Percentiles rank a stretch among this genome's conserved stretches.
Conservation (phyloP, 1,140 invertebrate genomes). For the Pseudoatta argentina region DNA sequence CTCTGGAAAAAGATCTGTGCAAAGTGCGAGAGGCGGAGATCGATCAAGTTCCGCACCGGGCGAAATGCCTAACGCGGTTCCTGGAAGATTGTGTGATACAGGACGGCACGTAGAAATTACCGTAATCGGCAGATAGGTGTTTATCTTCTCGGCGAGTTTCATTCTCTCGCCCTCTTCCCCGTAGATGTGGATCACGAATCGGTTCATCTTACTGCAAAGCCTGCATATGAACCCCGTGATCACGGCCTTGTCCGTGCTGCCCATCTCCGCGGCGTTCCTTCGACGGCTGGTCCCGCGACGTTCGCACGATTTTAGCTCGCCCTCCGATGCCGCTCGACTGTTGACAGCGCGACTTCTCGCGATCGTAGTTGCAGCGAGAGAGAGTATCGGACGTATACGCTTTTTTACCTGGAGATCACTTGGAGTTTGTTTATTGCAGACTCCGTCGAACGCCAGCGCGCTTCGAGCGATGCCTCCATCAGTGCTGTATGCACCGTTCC, state of each 20-base stretch:
- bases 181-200: slow-evolving; percentile 92
- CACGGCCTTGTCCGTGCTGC: slow-evolving; percentile 91
- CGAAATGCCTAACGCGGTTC: neutral
- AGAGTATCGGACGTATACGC: neutral
- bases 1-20: neutral
- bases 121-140: slow-evolving; percentile 91
- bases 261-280: slow-evolving; percentile 86
- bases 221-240: slow-evolving; percentile 93
- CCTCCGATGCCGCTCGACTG: neutral
- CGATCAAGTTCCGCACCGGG: neutral
- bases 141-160: slow-evolving; percentile 91
- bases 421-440: slow-evolving; percentile 60
- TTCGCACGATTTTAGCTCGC: neutral
- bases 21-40: neutral
- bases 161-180: slow-evolving; percentile 91
- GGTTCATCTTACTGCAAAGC: slow-evolving; percentile 93
- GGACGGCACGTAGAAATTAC: slow-evolving; percentile 83
- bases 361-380: neutral
- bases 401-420: slow-evolving; percentile 7
- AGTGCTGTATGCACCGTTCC: neutral
- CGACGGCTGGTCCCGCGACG: neutral
- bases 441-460: slow-evolving; percentile 47
- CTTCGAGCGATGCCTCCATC: slow-evolving; percentile 24
- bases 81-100: too few relatives aligned
- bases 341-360: slow-evolving; percentile 2